Evolutionary conservation across 2,888 invertebrate species (phyloP).

Genomic region (Fissipunctia ypsillon): DNA sequence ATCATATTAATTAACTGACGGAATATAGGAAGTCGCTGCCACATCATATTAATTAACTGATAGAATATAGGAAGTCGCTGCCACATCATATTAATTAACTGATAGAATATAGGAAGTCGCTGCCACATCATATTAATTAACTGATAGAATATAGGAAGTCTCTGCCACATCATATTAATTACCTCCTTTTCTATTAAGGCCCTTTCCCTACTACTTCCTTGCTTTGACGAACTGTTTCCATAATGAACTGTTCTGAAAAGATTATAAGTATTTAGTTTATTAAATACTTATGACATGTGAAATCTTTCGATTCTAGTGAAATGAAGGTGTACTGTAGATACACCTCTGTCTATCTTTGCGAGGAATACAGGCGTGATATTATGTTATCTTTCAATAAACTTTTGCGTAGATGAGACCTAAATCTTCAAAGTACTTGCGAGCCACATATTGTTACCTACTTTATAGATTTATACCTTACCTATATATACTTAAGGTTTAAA

Average conservation of each 20-base stretch:
- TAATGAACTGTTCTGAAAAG: background rate
- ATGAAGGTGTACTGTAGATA: background rate
- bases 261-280: too few species aligned
- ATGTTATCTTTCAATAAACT: background rate
- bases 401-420: too few species aligned
- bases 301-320: background rate
- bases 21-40: too few species aligned
- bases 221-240: background rate
- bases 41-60: too few species aligned
- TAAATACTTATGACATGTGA: background rate
- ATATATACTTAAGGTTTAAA: slow-evolving; percentile 19
- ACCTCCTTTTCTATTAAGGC: background rate
- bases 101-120: too few species aligned
- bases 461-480: background rate
- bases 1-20: too few species aligned
- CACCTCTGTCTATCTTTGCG: too few species aligned
- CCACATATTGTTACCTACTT: background rate
- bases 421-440: background rate
- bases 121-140: too few species aligned
- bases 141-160: too few species aligned
- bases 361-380: background rate
- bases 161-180: background rate
- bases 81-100: too few species aligned
- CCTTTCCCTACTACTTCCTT: background rate
- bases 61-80: too few species aligned